Evolutionary conservation across 2,888 invertebrate species (phyloP).

Genomic region (Drosophila nigricruria): DNA sequence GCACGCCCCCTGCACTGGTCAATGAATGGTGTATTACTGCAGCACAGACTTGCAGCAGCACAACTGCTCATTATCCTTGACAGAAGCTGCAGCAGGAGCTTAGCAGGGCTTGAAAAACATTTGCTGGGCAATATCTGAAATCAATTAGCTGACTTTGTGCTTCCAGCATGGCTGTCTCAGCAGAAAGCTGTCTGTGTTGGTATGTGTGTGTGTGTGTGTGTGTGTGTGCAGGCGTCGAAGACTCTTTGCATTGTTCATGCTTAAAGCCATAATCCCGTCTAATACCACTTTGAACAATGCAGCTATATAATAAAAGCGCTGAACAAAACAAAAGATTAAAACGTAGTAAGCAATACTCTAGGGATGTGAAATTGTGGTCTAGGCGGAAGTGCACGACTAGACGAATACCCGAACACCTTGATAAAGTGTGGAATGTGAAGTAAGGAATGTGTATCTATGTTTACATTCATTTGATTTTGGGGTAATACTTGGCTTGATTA

Average conservation of each 20-base stretch:
- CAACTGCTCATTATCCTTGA: conserved; percentile 34
- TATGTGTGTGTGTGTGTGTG: conserved; percentile 1
- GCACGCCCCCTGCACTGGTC: neutral
- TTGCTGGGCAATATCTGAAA: conserved; percentile 29
- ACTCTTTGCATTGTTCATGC: conserved; percentile 45
- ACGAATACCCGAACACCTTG: too few relatives aligned
- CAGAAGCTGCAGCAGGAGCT: conserved; percentile 26
- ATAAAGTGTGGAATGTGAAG: neutral
- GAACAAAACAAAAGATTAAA: conserved; percentile 8
- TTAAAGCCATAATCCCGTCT: conserved; percentile 41
- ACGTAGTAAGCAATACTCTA: neutral
- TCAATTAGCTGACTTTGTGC: conserved; percentile 50
- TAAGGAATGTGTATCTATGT: too few relatives aligned
- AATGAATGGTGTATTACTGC: conserved; percentile 15
- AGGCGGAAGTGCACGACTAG: neutral
- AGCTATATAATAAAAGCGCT: conserved; percentile 21
- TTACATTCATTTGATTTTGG: too few relatives aligned
- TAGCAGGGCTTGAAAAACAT: conserved; percentile 34
- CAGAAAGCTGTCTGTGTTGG: conserved; percentile 5
- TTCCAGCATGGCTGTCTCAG: conserved; percentile 24
- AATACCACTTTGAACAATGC: conserved; percentile 28
- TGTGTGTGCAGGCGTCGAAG: conserved; percentile 35
- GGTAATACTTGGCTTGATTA: too few relatives aligned
- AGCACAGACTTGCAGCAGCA: neutral
- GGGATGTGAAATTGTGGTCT: too few relatives aligned